A percentile compares a stretch with the other conserved stretches of the same genome.
These are phyloP conservation scores for Forbesichthys papilliferus DNA, from an alignment of 2,113 vertebrate species.

Conservation along the genomic window DNA sequence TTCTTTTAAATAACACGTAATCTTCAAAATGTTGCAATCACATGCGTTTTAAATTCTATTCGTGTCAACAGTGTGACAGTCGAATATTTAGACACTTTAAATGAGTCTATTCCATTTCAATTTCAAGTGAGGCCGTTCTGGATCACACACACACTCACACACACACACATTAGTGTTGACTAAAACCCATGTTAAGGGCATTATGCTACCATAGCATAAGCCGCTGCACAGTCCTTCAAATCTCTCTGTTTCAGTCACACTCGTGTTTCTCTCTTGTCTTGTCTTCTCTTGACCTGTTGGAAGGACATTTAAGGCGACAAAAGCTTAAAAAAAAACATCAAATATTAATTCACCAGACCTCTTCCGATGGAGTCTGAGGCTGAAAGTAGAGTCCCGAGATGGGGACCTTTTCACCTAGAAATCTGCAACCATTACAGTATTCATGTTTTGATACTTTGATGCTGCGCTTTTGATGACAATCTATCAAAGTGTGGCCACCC, in stretches of 20 bases:
- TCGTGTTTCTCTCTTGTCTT: neutral
- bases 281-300: slow-evolving; percentile 28
- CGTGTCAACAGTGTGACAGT: too few relatives aligned
- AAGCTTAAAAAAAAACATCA: slow-evolving; percentile 31
- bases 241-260: neutral
- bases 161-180: slow-evolving; percentile 32
- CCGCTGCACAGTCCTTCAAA: slow-evolving; percentile 41
- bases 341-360: slow-evolving; percentile 22
- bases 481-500: slow-evolving; percentile 18
- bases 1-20: neutral
- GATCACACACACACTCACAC: slow-evolving; percentile 1
- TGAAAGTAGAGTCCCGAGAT: slow-evolving; percentile 10
- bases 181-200: slow-evolving; percentile 37
- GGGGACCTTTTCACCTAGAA: slow-evolving; percentile 7
- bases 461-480: slow-evolving; percentile 19
- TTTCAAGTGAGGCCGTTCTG: slow-evolving; percentile 5
- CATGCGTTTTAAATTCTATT: neutral
- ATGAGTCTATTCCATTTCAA: slow-evolving; percentile 14
- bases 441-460: slow-evolving; percentile 8
- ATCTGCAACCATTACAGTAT: slow-evolving; percentile 8
- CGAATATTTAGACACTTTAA: neutral
- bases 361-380: slow-evolving; percentile 27
- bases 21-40: neutral
- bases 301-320: slow-evolving; percentile 25
- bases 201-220: slow-evolving; percentile 40